These are phyloP conservation scores for Crotalus viridis DNA, from an alignment of 2,113 vertebrate genomes.

Conservation along the genomic window DNA sequence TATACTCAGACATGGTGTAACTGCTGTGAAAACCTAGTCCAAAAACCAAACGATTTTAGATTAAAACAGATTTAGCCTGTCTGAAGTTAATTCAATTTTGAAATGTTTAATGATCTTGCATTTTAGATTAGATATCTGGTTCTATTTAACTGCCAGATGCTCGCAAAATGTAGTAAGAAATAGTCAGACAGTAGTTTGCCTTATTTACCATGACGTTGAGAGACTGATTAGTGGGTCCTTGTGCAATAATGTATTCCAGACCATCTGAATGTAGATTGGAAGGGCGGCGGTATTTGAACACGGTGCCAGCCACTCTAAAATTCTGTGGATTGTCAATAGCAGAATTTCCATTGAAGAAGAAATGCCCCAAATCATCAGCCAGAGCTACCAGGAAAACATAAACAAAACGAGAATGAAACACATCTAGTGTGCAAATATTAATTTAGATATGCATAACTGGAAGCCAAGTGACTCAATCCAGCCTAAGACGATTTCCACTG, in stretches of 20 bases:
- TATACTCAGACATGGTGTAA: neutral
- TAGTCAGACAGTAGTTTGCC: neutral
- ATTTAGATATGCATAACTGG: neutral
- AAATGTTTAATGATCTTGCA: neutral
- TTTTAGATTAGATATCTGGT: neutral
- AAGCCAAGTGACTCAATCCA: neutral
- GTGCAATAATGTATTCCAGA: constrained; percentile 87
- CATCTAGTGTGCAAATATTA: neutral
- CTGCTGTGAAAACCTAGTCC: neutral
- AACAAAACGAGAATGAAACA: neutral
- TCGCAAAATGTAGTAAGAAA: neutral
- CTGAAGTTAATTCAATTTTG: neutral
- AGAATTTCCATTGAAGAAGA: constrained; percentile 88
- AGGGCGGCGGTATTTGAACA: constrained; percentile 87
- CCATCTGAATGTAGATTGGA: constrained; percentile 76
- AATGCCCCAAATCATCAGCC: constrained; percentile 82
- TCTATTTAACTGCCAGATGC: neutral
- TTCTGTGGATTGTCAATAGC: constrained; percentile 87
- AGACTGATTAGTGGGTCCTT: constrained; percentile 84
- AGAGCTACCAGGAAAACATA: constrained; percentile 71
- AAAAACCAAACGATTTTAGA: neutral
- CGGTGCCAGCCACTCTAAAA: constrained; percentile 83
- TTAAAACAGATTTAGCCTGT: neutral
- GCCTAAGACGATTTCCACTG: neutral
- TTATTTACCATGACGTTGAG: constrained; percentile 82